These are phyloP conservation scores for Diadromus collaris DNA, from an alignment of 2,888 invertebrate genomes.

Conservation along the genomic window DNA sequence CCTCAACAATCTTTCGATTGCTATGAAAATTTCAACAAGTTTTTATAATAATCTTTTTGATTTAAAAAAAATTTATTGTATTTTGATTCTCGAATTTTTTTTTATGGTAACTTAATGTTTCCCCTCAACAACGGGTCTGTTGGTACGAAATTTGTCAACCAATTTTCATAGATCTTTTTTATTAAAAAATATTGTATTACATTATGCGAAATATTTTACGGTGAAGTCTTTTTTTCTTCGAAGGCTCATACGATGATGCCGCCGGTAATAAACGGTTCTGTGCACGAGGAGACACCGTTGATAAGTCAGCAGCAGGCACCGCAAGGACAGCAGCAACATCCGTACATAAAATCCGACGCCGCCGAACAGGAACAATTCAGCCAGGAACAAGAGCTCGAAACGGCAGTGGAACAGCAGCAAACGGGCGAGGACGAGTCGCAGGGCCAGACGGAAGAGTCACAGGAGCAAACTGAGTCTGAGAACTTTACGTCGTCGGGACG, in stretches of 20 bases:
- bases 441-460: slow-evolving; percentile 73
- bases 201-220: neutral
- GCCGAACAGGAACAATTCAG: slow-evolving; percentile 74
- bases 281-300: slow-evolving; percentile 77
- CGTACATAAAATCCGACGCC: slow-evolving; percentile 71
- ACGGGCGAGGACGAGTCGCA: slow-evolving; percentile 75
- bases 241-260: slow-evolving; percentile 77
- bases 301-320: slow-evolving; percentile 74
- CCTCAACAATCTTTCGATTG: too few relatives aligned
- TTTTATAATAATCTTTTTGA: too few relatives aligned
- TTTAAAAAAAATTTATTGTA: neutral
- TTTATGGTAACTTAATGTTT: too few relatives aligned
- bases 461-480: slow-evolving; percentile 75
- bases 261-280: slow-evolving; percentile 77
- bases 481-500: slow-evolving; percentile 74
- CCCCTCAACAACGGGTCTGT: too few relatives aligned
- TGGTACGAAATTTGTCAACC: too few relatives aligned
- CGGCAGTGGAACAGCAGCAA: slow-evolving; percentile 68
- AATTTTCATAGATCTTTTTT: too few relatives aligned
- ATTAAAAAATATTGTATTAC: neutral
- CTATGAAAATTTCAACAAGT: too few relatives aligned
- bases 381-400: slow-evolving; percentile 75
- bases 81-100: too few relatives aligned
- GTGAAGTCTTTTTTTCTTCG: slow-evolving; percentile 4
- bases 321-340: slow-evolving; percentile 69